Evolutionary conservation across 2,113 vertebrate genomes (phyloP), one percentile per base, ranked within the genome.

Genomic region (Felis chaus): DNA sequence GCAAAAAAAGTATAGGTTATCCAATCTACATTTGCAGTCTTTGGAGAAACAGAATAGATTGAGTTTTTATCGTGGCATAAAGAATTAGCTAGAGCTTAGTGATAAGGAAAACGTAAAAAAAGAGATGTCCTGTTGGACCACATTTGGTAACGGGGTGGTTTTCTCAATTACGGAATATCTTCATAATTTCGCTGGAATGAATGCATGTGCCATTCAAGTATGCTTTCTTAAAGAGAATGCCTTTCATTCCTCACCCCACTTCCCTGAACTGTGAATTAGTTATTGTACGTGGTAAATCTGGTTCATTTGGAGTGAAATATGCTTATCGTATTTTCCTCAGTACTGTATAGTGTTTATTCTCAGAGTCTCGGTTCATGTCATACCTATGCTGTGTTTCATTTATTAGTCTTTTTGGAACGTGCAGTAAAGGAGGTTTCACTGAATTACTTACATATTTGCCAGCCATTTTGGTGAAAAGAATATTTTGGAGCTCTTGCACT

Each of bases 401-500:
- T 98, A 89, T 89, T 91, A 93, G 94, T 90, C 85, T 71, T 92
- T 94, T 66, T 53, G 86, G 89, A 96, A 89, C 66, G 45, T 66
- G 53, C 48, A 78, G 2, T 94, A 63, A 95, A 95, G 68, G 73
- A 85, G 68, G 25, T 91, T 91, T 84, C 79, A 85, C 57, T 88
- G 90, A 85, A 65, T 88, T 90, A 83, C 81, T 83, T 93, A 73
- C 0, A 27, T 78, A 73, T 87, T 95, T 96, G 96, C 85, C 48
- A 96, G 95, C 78, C 31, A 91, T 97, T 97, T 97, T 97, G 82
- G 95, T 91, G 91, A 93, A 94, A 94, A 86, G 84, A 89, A 68
- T 94, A 89, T 97, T 98, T 97, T 97, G 71, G 93, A 89, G 73
- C 45, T 86, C 83, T 95, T 95, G 89, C 55, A 86, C 4, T 96